These are phyloP conservation scores for Tapera naevia DNA, from an alignment of 2,797 vertebrate species.

Conservation along the genomic window DNA sequence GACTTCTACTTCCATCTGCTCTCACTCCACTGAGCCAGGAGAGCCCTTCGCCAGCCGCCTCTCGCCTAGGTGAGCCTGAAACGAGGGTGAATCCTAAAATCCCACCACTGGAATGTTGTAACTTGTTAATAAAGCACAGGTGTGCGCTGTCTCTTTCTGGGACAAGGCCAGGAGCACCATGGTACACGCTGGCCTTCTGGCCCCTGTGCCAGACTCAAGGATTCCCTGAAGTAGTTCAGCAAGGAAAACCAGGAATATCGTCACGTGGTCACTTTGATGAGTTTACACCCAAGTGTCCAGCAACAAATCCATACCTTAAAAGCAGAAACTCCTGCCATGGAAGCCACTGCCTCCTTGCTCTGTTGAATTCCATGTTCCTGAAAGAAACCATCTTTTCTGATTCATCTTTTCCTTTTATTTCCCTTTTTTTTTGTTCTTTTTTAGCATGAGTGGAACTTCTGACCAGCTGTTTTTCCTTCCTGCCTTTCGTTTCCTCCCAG, in stretches of 20 bases:
- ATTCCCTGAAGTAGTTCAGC: not conserved
- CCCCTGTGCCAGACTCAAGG: not conserved
- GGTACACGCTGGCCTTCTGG: fast-evolving
- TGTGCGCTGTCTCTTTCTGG: fast-evolving
- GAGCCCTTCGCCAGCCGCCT: no score
- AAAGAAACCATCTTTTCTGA: constrained; percentile 29
- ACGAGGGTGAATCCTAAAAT: no score
- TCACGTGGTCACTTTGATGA: not conserved
- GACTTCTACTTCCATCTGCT: not conserved
- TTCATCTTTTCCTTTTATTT: not conserved
- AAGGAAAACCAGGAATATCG: fast-evolving
- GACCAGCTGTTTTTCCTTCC: constrained; percentile 69
- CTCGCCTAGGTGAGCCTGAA: no score
- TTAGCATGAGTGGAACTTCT: constrained; percentile 35
- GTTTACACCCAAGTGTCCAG: fast-evolving
- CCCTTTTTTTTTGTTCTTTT: fast-evolving
- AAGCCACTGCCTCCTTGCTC: not conserved
- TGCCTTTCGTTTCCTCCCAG: constrained; percentile 64
- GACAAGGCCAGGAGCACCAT: not conserved
- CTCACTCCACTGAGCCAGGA: fast-evolving
- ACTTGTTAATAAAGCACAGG: not conserved
- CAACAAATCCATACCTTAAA: not conserved
- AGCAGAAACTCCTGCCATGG: not conserved
- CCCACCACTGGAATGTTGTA: no score
- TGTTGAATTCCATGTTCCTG: not conserved